Percentiles rank a stretch among this genome's conserved stretches.
Conservation (phyloP, 2,113 vertebrate genomes). For the Delphinus delphis region DNA sequence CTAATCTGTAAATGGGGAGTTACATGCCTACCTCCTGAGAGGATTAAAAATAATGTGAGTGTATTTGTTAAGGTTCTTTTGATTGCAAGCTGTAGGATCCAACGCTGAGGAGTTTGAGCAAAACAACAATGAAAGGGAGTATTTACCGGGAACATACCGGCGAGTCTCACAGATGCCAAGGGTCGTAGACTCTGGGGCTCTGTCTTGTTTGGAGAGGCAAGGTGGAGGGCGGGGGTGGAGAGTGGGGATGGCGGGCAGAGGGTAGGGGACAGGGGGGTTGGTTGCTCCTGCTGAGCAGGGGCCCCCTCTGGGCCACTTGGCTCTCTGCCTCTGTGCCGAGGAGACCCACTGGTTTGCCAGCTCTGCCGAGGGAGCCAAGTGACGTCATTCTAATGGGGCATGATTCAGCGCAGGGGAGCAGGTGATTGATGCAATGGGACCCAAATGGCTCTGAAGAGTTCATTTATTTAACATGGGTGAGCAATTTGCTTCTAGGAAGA, state of each 20-base stretch:
- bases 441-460: slow-evolving; percentile 70
- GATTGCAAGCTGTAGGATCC: neutral
- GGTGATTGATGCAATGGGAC: slow-evolving; percentile 69
- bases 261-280: neutral
- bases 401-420: slow-evolving; percentile 45
- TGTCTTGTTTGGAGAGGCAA: neutral
- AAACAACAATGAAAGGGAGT: neutral
- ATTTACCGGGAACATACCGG: neutral
- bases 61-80: neutral
- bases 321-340: neutral
- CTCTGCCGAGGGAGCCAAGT: slow-evolving; percentile 56
- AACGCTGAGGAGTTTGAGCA: neutral
- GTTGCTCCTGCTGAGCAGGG: neutral
- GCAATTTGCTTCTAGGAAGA: slow-evolving; percentile 74
- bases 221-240: neutral
- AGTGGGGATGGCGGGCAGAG: neutral
- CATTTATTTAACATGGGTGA: slow-evolving; percentile 75
- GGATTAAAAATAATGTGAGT: neutral
- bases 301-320: neutral
- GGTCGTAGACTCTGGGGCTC: neutral
- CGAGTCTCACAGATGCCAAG: neutral
- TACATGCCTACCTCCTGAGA: neutral
- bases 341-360: slow-evolving; percentile 22
- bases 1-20: neutral
- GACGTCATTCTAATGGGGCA: slow-evolving; percentile 69